Conservation (phyloP, 1,140 invertebrate genomes). For the Rhopalosiphum maidis region DNA sequence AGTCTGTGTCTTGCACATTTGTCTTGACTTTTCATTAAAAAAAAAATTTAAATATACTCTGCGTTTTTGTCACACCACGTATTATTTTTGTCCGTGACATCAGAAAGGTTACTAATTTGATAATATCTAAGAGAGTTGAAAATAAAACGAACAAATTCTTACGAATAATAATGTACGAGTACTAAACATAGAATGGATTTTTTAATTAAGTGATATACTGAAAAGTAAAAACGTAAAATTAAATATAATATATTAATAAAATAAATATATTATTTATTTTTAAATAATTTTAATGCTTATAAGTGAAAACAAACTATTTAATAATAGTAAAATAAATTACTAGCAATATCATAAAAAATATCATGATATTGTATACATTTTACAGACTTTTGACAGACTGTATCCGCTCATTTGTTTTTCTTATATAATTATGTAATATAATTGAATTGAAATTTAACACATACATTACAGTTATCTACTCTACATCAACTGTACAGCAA, state of each 20-base stretch:
- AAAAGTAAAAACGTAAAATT: neutral
- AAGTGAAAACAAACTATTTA: no score
- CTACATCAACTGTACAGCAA: no score
- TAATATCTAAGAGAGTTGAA: neutral
- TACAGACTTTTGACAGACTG: no score
- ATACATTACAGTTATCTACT: no score
- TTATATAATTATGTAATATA: no score
- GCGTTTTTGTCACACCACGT: neutral
- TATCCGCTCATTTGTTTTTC: no score
- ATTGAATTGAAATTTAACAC: no score
- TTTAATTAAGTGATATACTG: neutral
- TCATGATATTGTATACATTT: no score
- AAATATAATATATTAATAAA: neutral
- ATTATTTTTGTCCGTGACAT: neutral
- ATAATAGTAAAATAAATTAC: no score
- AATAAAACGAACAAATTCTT: neutral
- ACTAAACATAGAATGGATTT: neutral
- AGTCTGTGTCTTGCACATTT: neutral
- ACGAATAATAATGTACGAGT: neutral
- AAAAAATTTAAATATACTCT: neutral
- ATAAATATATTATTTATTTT: no score
- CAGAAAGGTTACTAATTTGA: neutral
- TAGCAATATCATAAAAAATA: no score
- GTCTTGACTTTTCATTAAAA: slow-evolving; percentile 16
- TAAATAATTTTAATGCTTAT: no score